These are phyloP conservation scores for Drosophila putrida DNA, from an alignment of 2,888 invertebrate genomes.

Conservation along the genomic window DNA sequence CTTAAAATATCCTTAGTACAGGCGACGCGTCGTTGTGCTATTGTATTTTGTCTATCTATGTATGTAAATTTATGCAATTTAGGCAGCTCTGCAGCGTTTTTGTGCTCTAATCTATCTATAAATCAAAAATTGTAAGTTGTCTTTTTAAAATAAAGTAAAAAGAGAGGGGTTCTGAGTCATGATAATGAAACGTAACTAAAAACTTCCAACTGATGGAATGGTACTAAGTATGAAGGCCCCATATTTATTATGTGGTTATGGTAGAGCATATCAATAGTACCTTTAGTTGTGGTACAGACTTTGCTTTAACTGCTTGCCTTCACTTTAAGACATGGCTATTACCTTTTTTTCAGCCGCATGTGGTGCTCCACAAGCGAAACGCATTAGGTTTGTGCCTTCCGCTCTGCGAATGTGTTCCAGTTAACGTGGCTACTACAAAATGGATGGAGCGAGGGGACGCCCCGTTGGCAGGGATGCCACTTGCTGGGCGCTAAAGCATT, in stretches of 20 bases:
- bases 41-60: too few relatives aligned
- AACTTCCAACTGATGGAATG: too few relatives aligned
- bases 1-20: too few relatives aligned
- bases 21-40: too few relatives aligned
- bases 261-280: background rate
- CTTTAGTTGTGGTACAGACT: background rate
- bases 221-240: too few relatives aligned
- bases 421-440: conserved; percentile 33
- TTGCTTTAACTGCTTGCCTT: background rate
- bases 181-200: too few relatives aligned
- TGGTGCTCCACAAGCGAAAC: conserved; percentile 52
- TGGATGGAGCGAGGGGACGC: conserved; percentile 34
- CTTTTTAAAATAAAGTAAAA: too few relatives aligned
- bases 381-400: conserved; percentile 55
- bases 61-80: too few relatives aligned
- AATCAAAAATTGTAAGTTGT: too few relatives aligned
- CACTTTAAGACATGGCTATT: conserved; percentile 40
- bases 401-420: conserved; percentile 22
- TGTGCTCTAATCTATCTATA: too few relatives aligned
- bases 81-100: too few relatives aligned
- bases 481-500: conserved; percentile 49
- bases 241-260: background rate
- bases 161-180: too few relatives aligned
- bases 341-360: conserved; percentile 57
- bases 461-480: conserved; percentile 21